phyloP scores from a whole-genome alignment of 53 echinoderm and acorn worm species.

The Zoroaster sp. region DNA sequence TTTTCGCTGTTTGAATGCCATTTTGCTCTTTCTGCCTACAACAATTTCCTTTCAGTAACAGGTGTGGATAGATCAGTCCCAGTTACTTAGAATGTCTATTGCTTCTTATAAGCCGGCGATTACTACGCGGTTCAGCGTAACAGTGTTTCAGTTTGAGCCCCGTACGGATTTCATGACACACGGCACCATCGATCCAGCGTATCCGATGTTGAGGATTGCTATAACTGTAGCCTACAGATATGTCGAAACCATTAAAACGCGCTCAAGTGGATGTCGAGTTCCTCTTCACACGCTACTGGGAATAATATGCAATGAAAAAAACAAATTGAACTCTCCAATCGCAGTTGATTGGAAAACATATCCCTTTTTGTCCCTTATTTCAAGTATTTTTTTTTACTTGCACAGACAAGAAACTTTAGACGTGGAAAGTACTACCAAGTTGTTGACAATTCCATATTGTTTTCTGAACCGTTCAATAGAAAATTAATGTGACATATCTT shows the following conservation, averaged over 20 bases:
- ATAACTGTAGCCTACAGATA: neutral
- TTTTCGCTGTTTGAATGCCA: neutral
- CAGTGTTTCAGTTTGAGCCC: neutral
- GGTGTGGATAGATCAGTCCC: neutral
- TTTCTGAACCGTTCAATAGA: neutral
- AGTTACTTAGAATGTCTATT: neutral
- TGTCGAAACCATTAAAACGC: conserved; percentile 2
- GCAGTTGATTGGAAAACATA: neutral
- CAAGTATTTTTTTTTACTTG: neutral
- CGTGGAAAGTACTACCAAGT: neutral
- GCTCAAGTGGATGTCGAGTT: neutral
- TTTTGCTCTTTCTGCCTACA: neutral
- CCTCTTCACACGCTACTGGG: neutral
- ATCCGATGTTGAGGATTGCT: neutral
- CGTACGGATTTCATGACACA: neutral
- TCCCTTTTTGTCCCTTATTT: neutral
- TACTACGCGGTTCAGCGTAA: too few species aligned
- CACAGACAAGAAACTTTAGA: neutral
- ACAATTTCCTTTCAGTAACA: neutral
- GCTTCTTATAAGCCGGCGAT: neutral
- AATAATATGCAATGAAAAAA: neutral
- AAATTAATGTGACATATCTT: neutral
- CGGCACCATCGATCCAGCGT: neutral
- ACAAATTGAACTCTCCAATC: neutral
- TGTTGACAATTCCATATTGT: neutral